Conservation (phyloP, 1,140 invertebrate species). For the Drosophila chauvacae region DNA sequence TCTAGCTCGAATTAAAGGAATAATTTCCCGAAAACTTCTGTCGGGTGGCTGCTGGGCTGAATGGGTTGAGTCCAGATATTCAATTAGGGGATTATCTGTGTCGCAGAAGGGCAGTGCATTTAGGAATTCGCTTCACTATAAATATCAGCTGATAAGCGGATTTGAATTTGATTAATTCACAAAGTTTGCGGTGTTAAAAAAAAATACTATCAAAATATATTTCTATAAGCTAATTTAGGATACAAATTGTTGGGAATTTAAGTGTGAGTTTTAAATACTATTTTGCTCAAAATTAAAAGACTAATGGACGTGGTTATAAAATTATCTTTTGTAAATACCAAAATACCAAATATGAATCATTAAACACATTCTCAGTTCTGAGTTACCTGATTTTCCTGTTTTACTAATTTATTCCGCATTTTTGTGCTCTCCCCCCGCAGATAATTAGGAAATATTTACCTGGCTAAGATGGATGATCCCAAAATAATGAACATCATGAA, state of each 20-base stretch:
- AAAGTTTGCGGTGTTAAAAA: neutral
- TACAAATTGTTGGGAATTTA: neutral
- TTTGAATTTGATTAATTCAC: conserved; percentile 13
- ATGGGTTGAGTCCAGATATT: conserved; percentile 38
- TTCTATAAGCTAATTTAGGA: neutral
- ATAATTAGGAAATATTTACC: conserved; percentile 28
- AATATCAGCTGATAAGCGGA: conserved; percentile 24
- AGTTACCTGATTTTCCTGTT: conserved; percentile 10
- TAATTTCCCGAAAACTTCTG: conserved; percentile 42
- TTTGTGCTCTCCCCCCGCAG: conserved; percentile 28
- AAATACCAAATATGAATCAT: neutral
- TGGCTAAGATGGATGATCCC: conserved; percentile 60
- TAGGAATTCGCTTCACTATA: conserved; percentile 7
- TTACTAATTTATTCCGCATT: conserved; percentile 7
- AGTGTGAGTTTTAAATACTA: neutral
- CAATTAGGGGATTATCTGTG: conserved; percentile 47
- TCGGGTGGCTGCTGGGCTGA: neutral
- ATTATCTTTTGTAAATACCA: neutral
- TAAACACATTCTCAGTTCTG: neutral
- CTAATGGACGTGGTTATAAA: too few relatives aligned
- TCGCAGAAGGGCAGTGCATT: conserved; percentile 12
- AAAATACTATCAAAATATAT: too few relatives aligned
- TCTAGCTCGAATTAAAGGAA: conserved; percentile 62
- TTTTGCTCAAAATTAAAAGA: neutral
- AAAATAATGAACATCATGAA: conserved; percentile 72